Percentiles rank a stretch among this genome's conserved stretches.
Conservation (phyloP, 2,797 vertebrate genomes). For the Sebastes steindachneri region DNA sequence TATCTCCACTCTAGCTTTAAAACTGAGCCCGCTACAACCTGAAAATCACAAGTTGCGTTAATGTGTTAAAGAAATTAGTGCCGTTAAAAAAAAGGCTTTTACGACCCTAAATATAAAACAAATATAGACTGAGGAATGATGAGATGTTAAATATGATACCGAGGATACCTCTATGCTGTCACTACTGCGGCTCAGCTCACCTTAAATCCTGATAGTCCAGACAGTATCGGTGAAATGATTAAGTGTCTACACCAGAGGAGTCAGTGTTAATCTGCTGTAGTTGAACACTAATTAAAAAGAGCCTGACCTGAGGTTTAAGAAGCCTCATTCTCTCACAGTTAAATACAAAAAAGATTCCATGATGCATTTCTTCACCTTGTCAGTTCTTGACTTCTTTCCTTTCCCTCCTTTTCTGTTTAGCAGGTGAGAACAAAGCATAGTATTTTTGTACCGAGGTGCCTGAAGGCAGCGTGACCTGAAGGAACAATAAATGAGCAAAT, state of each 20-base stretch:
- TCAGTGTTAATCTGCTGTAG: background rate
- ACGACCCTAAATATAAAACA: no score
- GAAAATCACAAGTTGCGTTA: no score
- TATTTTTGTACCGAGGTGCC: background rate
- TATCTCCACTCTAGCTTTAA: no score
- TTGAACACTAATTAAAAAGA: conserved; percentile 21
- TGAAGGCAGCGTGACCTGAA: conserved; percentile 17
- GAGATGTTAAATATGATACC: background rate
- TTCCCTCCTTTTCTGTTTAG: background rate
- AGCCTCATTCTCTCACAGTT: background rate
- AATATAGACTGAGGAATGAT: background rate
- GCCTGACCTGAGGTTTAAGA: background rate
- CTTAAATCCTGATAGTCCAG: background rate
- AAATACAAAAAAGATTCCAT: background rate
- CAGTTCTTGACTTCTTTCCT: background rate
- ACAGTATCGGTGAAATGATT: background rate
- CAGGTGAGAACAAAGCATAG: background rate
- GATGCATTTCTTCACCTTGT: background rate
- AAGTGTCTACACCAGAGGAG: background rate
- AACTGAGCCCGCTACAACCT: no score
- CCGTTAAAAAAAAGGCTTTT: no score
- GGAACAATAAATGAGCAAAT: conserved; percentile 9
- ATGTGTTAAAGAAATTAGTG: no score
- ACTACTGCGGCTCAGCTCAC: background rate
- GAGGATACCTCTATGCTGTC: background rate